These are phyloP conservation scores for Xenentodon cancila DNA, from an alignment of 2,797 vertebrate genomes.

Conservation along the genomic window DNA sequence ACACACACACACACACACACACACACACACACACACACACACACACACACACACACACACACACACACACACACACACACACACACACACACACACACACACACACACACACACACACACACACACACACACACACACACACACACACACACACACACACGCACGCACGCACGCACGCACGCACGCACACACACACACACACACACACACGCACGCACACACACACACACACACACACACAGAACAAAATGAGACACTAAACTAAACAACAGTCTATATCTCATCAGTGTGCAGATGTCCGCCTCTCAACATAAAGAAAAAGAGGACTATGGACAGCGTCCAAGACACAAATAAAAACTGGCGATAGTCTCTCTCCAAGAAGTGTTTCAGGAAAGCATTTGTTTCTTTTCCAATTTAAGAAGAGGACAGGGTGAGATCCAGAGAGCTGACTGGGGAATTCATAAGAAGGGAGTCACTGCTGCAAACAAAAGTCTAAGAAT, in stretches of 20 bases:
- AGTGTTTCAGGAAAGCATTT: conserved; percentile 59
- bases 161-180: too few species aligned
- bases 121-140: conserved; percentile 8
- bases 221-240: conserved; percentile 9
- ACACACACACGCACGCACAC: conserved; percentile 13
- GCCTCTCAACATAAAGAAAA: conserved; percentile 50
- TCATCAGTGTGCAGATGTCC: conserved; percentile 49
- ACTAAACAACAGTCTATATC: conserved; percentile 51
- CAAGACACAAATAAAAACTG: conserved; percentile 54
- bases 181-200: conserved; percentile 7
- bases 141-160: conserved; percentile 8
- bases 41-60: conserved; percentile 13
- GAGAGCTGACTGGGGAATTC: conserved; percentile 28
- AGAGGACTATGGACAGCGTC: conserved; percentile 43
- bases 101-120: conserved; percentile 8
- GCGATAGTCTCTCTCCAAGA: conserved; percentile 50
- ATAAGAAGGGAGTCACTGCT: conserved; percentile 21
- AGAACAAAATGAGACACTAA: conserved; percentile 60
- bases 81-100: conserved; percentile 8
- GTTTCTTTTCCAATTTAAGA: conserved; percentile 52
- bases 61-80: conserved; percentile 14
- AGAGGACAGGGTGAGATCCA: conserved; percentile 30
- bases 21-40: conserved; percentile 10
- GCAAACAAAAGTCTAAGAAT: conserved; percentile 27
- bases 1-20: conserved; percentile 11